A percentile compares a stretch with the other conserved stretches of the same genome.
Conservation (phyloP, 2,797 vertebrate genomes). For the Buceros bicornis region DNA sequence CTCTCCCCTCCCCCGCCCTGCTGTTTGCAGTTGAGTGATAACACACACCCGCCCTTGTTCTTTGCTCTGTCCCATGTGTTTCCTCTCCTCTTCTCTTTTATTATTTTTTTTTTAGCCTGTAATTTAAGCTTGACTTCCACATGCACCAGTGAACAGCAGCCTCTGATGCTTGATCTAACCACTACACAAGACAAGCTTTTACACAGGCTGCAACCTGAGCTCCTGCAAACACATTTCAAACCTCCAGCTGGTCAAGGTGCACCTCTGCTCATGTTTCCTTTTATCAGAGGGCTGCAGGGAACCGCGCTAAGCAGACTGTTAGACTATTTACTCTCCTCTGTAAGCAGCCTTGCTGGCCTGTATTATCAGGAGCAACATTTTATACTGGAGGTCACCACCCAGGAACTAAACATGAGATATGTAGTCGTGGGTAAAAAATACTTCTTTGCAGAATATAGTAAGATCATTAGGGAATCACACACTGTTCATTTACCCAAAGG, state of each 20-base stretch:
- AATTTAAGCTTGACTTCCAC: conserved; percentile 40
- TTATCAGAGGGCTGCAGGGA: neutral
- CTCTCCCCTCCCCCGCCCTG: neutral
- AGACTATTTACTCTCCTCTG: conserved; percentile 2
- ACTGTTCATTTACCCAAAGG: neutral
- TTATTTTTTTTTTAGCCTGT: neutral
- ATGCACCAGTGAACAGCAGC: conserved; percentile 36
- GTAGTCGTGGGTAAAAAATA: neutral
- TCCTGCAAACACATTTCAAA: conserved; percentile 40
- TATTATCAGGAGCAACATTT: neutral
- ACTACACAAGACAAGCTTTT: conserved; percentile 20
- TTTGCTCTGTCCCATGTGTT: neutral
- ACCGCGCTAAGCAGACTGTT: neutral
- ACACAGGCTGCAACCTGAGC: conserved; percentile 54
- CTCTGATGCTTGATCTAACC: conserved; percentile 1
- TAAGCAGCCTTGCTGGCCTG: neutral
- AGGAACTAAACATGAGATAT: conserved; percentile 26
- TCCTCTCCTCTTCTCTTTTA: neutral
- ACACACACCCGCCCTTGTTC: neutral
- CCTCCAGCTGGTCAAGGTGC: conserved; percentile 58
- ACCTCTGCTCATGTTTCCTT: conserved; percentile 45
- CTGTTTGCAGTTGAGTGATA: conserved; percentile 25
- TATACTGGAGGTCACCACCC: neutral
- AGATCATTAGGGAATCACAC: neutral
- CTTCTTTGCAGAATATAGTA: neutral